Conservation (phyloP, 2,888 invertebrate genomes). For the Emmelina monodactyla region DNA sequence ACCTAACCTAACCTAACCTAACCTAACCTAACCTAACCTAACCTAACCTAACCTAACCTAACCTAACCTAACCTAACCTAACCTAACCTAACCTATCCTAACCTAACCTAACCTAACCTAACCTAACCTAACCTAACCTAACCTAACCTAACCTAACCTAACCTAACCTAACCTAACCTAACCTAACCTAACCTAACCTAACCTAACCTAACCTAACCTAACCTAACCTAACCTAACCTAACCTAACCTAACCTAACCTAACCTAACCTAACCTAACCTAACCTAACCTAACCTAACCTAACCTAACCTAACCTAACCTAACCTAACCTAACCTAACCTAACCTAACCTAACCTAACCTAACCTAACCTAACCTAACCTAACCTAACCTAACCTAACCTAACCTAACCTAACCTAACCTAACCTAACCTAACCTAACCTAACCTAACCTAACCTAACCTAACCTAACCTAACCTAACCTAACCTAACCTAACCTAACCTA, state of each 20-base stretch:
- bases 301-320: conserved; percentile 1
- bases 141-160: conserved; percentile 1
- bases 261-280: conserved; percentile 1
- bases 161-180: conserved; percentile 1
- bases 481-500: conserved; percentile 1
- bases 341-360: neutral
- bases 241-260: conserved; percentile 1
- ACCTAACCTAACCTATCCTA: conserved; percentile 1
- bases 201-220: neutral
- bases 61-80: conserved; percentile 1
- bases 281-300: conserved; percentile 1
- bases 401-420: conserved; percentile 1
- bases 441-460: conserved; percentile 1
- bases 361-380: conserved; percentile 1
- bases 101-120: conserved; percentile 1
- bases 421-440: conserved; percentile 1
- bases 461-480: neutral
- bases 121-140: conserved; percentile 1
- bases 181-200: neutral
- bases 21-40: conserved; percentile 1
- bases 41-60: conserved; percentile 1
- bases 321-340: conserved; percentile 1
- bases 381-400: conserved; percentile 1
- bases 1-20: conserved; percentile 1
- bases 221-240: conserved; percentile 1